A percentile compares a stretch with the other conserved stretches of the same genome.
These are phyloP conservation scores for Condylostylus longicornis DNA, from an alignment of 1,140 invertebrate species.

Conservation along the genomic window DNA sequence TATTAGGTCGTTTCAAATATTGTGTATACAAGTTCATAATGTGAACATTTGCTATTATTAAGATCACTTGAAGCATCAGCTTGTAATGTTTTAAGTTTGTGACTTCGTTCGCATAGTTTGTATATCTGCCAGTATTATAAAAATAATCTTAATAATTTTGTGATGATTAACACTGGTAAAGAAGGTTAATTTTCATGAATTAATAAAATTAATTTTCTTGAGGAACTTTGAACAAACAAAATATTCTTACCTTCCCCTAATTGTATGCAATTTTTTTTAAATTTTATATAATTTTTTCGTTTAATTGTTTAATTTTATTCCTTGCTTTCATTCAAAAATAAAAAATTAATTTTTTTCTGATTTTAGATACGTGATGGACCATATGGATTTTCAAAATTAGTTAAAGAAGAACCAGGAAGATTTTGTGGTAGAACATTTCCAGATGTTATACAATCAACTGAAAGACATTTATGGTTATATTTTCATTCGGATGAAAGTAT, in stretches of 20 bases:
- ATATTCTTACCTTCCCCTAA: not conserved
- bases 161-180: no score
- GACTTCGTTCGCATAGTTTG: no score
- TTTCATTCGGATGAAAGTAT: constrained; percentile 76
- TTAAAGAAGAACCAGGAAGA: no score
- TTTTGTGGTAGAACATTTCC: constrained; percentile 68
- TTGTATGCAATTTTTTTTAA: not conserved
- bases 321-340: not conserved
- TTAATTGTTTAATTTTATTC: not conserved
- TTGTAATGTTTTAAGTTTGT: no score
- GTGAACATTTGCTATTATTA: no score
- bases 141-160: no score
- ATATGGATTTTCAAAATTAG: constrained; percentile 61
- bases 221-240: not conserved
- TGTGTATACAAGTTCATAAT: no score
- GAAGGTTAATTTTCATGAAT: no score
- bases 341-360: not conserved
- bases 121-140: no score
- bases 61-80: no score
- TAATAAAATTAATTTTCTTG: no score
- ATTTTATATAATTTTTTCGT: not conserved
- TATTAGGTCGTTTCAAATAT: no score
- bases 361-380: constrained; percentile 52
- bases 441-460: constrained; percentile 55
- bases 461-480: constrained; percentile 64